phyloP scores from a whole-genome alignment of 2,888 invertebrate species.

The Mycalesis mineus region DNA sequence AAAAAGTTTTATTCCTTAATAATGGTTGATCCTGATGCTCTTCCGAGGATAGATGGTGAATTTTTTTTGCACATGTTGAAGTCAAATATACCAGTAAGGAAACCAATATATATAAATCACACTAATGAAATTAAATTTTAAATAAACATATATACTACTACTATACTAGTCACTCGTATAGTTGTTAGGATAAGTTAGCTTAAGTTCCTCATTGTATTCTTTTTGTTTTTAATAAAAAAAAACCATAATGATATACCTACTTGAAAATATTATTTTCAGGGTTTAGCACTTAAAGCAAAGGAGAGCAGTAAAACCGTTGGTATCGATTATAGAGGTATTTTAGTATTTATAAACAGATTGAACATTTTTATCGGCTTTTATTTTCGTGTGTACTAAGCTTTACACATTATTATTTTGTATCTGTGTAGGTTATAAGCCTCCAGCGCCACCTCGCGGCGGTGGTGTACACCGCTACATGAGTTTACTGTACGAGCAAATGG shows the following conservation, averaged over 20 bases:
- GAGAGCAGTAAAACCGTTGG: constrained; percentile 64
- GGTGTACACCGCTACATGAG: constrained; percentile 68
- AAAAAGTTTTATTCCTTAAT: constrained; percentile 70
- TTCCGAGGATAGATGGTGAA: constrained; percentile 63
- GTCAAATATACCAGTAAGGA: constrained; percentile 70
- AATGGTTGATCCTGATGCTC: constrained; percentile 71
- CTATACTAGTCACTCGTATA: too few species aligned
- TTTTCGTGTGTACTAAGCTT: too few species aligned
- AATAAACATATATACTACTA: too few species aligned
- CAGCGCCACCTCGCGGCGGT: constrained; percentile 67
- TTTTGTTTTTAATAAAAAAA: too few species aligned
- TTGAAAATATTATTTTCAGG: constrained; percentile 57
- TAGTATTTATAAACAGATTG: too few species aligned
- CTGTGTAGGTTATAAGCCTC: constrained; percentile 60
- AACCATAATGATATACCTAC: too few species aligned
- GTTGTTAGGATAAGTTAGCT: too few species aligned
- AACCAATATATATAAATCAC: not conserved
- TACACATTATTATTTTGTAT: not conserved
- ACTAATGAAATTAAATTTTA: too few species aligned
- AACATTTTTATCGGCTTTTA: too few species aligned
- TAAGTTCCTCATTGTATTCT: too few species aligned
- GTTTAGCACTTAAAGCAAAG: constrained; percentile 56
- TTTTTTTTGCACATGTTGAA: constrained; percentile 73
- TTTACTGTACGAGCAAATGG: constrained; percentile 63
- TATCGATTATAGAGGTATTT: constrained; percentile 63